Conservation (phyloP, 1,140 invertebrate genomes). For the Trichogramma pretiosum region DNA sequence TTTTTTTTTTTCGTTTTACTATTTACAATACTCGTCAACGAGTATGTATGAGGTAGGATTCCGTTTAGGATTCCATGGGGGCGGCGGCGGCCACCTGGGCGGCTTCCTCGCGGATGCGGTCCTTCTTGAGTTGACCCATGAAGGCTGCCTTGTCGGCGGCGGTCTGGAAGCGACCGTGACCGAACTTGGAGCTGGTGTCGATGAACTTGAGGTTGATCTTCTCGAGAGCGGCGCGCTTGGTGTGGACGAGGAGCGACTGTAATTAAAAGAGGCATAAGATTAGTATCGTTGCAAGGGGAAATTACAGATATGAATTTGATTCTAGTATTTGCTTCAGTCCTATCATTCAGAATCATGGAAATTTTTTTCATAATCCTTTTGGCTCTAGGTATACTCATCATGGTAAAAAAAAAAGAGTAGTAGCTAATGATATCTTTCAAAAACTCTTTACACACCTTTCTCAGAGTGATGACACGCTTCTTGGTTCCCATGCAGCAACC, state of each 20-base stretch:
- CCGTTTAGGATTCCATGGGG: too few species aligned
- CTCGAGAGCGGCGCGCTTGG: constrained; percentile 90
- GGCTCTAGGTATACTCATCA: constrained; percentile 40
- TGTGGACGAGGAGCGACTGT: constrained; percentile 86
- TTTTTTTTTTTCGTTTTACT: too few species aligned
- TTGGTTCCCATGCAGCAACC: constrained; percentile 97
- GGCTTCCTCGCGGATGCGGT: constrained; percentile 74
- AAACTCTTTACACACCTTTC: constrained; percentile 75
- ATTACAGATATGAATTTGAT: too few species aligned
- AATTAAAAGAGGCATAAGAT: too few species aligned
- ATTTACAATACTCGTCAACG: too few species aligned
- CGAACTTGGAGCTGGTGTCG: constrained; percentile 98
- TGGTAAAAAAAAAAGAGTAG: not conserved
- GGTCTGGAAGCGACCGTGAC: constrained; percentile 99
- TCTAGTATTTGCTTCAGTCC: constrained; percentile 32
- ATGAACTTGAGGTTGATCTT: constrained; percentile 99
- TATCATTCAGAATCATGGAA: constrained; percentile 44
- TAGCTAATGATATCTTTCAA: constrained; percentile 10
- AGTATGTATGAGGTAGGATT: too few species aligned
- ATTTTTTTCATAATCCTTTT: constrained; percentile 29
- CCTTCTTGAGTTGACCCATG: constrained; percentile 95
- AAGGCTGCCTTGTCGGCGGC: constrained; percentile 92
- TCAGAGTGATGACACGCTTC: constrained; percentile 95
- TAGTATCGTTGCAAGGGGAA: too few species aligned
- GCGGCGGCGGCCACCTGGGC: constrained; percentile 51